Base-by-base conservation (phyloP, 2,113 vertebrate species). In the Pungitius pungitius region DNA sequence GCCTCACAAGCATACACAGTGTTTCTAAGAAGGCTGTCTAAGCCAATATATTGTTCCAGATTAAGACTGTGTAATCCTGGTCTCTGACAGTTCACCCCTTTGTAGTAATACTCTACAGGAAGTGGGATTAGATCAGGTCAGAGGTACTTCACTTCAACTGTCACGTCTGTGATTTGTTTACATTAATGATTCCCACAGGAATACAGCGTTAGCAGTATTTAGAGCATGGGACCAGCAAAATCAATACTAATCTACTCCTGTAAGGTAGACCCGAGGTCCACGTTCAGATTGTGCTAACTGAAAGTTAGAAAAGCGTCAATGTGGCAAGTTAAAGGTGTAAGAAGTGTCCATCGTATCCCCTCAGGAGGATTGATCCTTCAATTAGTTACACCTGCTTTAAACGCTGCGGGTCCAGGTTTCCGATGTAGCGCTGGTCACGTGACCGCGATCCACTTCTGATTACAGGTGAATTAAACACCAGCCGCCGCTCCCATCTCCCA, bases 31-130 rank as follows among this genome's bases (percentile, higher is more conserved):
- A 81, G 80, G 65, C 71, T 82, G 77, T 87, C 77, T 86, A 86
- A 91, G 61, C 80, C 88, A 91, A 90, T 92, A 89, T 89, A 82
- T 84, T 88, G 86, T 92, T 87, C 89, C 73, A 83, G 88, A 92
- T 91, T 90, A 90, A 77, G 87, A 73, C 64, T 3, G 51, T 58
- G 68, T 92, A 92, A 92, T 90, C 85, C 82, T 75, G 62, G 55
- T 77, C 82, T 83, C 58, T 90, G 81, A 85, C 87, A 84, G 78
- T 80, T 88, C 79, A 85, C 47, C 62, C 75, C 62, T 57, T 57
- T 60, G 72, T 47, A 73, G 80, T 75, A 76, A 37, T 71, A 80
- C 83, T 64, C 30, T 27, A 84, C 75, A 87, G 88, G 84, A 86
- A 88, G 87, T 78, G 54, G 74, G 86, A 90, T 91, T 89, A 87